Evolutionary conservation across 2,888 invertebrate species (phyloP), one percentile per base, ranked within the genome.

Genomic region (Drosophila stalkeri): DNA sequence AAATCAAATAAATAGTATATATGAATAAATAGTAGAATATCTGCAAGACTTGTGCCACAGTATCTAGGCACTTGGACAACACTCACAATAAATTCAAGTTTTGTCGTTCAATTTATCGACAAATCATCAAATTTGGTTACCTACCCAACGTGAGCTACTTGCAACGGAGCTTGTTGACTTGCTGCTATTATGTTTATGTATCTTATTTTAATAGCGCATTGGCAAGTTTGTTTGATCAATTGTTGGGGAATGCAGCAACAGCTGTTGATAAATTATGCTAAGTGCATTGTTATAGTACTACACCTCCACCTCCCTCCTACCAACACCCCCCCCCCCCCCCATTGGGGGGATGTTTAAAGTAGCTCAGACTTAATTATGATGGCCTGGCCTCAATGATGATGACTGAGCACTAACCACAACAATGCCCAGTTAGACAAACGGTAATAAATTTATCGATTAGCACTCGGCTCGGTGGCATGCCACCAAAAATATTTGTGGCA

Each of bases 141-240:
- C 77, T 73, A 62, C 84, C 84, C 77, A 79, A 79, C 79, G 75
- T 55, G 12, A 31, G 8, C 51, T 6, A 75, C 52, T 71, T 61
- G 39, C 52, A 33, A 43, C 47, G 31, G 57, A 46, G 41, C 39
- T 37, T 20, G 39, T 55, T 49, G 55, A 47, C 46, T 64, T 35
- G 60, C 33, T 52, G 65, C 72, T 63, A 73, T 77, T 80, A 72
- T 81, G 77, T 79, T 81, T 73, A 73, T 81, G 56, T 74, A 59
- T 55, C 63, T 89, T 72, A 59, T 78, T 78, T 76, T 69, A 64
- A 63, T 73, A 51, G 49, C 59, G 55, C 46, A 49, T 57, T 64
- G 57, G 67, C 56, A 59, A 81, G 75, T 82, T 90, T 91, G 91
- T 91, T 91, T 91, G 90, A 91, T 91, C 91, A 90, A 91, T 91